Evolutionary conservation across 1,140 invertebrate genomes (phyloP).

Genomic region (Penaeus japonicus): DNA sequence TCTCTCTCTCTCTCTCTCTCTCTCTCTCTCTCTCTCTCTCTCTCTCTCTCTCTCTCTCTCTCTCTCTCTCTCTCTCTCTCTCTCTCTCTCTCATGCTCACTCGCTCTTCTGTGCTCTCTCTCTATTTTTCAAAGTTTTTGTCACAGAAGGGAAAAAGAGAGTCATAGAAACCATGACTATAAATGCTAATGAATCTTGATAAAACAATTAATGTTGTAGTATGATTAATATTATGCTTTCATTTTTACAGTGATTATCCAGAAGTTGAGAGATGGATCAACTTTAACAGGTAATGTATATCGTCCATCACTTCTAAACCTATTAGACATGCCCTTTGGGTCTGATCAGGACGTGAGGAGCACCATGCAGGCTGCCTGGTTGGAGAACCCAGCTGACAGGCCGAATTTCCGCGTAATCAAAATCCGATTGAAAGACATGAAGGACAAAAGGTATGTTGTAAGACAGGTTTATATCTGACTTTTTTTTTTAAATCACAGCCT

Average conservation of each 20-base stretch:
- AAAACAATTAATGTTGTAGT: too few relatives aligned
- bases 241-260: conserved; percentile 44
- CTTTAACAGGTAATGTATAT: conserved; percentile 30
- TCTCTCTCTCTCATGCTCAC: too few relatives aligned
- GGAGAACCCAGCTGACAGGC: conserved; percentile 75
- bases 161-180: too few relatives aligned
- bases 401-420: conserved; percentile 75
- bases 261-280: conserved; percentile 36
- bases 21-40: too few relatives aligned
- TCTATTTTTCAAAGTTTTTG: too few relatives aligned
- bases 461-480: neutral
- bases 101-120: too few relatives aligned
- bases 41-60: too few relatives aligned
- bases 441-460: conserved; percentile 59
- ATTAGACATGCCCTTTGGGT: conserved; percentile 51
- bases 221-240: neutral
- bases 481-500: too few relatives aligned
- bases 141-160: too few relatives aligned
- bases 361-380: conserved; percentile 78
- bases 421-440: conserved; percentile 80
- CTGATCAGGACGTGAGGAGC: conserved; percentile 26
- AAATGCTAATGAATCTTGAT: too few relatives aligned
- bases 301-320: conserved; percentile 48
- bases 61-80: too few relatives aligned
- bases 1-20: too few relatives aligned